Evolutionary conservation across 2,888 invertebrate genomes (phyloP), one percentile per base, ranked within the genome.

Genomic region (Calameuta pallipes): DNA sequence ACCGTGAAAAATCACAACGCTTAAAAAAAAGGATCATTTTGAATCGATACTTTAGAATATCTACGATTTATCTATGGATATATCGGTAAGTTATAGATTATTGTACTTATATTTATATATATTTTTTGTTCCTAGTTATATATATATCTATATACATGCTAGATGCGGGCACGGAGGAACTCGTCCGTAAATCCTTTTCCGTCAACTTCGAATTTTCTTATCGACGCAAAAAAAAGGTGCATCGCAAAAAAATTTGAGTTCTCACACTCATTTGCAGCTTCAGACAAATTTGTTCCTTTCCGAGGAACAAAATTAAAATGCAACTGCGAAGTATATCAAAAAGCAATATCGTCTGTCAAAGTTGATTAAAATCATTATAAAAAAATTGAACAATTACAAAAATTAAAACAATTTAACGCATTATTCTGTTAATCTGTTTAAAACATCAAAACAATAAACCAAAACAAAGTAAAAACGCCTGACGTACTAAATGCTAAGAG

Each of bases 81-180:
- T 74, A 74, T 36, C 33, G 31, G 23, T 74, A 74, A 35, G n/a
- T 35, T 74, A 36, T 83, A 79, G 81, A 84, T 85, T 85, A 85
- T 85, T 85, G 82, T 83, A 86, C 83, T 83, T 85, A 83, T 75
- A 79, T 78, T 81, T 83, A 79, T 82, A 78, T 76, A 81, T 74
- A 76, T 56, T 23, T 33, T 74, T 74, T 35, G 23, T 71, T 35
- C 74, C 74, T 74, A 36, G 80, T 76, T 74, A 76, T 81, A 81
- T 79, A 80, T 82, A 80, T 82, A 82, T 80, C 80, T 86, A 87
- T 87, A 71, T 87, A 87, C 85, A 87, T 75, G 82, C 81, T 85
- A 87, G 80, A 84, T 86, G 85, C 83, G 89, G 87, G 84, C 85
- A 88, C 88, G 87, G 86, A 90, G 88, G 87, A 89, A 89, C 87